Conservation (phyloP, 2,888 invertebrate species). For the Eucera pruinosa region DNA sequence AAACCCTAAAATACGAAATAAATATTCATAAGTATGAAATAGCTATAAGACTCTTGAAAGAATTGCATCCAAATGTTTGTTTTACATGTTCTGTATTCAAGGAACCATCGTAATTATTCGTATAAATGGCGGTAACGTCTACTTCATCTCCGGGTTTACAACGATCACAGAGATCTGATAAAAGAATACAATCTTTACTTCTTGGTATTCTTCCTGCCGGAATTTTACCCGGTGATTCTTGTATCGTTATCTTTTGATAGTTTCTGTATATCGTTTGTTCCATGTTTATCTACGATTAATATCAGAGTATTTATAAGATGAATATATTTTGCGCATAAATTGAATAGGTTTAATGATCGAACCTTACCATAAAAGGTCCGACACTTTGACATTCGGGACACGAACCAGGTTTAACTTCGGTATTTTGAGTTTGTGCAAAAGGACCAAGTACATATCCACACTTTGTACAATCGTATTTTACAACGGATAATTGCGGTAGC, state of each 20-base stretch:
- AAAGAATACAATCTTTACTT: constrained; percentile 97
- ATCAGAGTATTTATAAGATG: constrained; percentile 16
- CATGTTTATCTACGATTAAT: constrained; percentile 93
- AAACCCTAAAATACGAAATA: constrained; percentile 88
- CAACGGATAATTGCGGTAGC: constrained; percentile 96
- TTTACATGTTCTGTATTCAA: constrained; percentile 94
- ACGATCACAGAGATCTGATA: constrained; percentile 97
- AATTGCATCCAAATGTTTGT: not conserved
- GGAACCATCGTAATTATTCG: constrained; percentile 98
- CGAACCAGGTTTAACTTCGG: constrained; percentile 97
- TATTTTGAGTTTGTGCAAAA: constrained; percentile 96
- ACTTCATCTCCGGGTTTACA: constrained; percentile 99
- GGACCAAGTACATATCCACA: constrained; percentile 98
- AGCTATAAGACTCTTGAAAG: not conserved
- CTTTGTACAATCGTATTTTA: constrained; percentile 98
- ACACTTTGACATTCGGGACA: constrained; percentile 99
- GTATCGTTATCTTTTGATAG: constrained; percentile 98
- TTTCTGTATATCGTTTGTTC: constrained; percentile 99
- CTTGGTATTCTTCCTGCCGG: constrained; percentile 98
- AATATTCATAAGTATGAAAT: constrained; percentile 10
- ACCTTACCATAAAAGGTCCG: constrained; percentile 95
- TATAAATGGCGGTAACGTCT: constrained; percentile 97
- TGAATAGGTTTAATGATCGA: not conserved
- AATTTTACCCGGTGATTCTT: constrained; percentile 99
- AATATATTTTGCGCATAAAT: not conserved